phyloP scores from a whole-genome alignment of 2,797 vertebrate species.

The Oreortyx pictus region DNA sequence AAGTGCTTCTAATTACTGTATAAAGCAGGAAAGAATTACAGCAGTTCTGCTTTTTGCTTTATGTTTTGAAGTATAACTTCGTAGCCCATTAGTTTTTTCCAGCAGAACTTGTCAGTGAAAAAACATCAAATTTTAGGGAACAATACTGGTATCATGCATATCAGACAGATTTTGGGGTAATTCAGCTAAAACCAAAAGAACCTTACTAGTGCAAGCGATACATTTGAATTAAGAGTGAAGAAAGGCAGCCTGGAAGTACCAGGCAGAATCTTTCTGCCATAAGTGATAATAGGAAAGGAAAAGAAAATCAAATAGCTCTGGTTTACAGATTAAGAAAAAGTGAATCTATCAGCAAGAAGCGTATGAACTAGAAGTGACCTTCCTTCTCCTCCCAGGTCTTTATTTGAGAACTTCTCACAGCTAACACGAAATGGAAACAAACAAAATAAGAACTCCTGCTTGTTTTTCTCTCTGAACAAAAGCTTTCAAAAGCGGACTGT shows the following conservation, averaged over 20 bases:
- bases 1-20: not conserved
- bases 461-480: not conserved
- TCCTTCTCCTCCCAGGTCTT: not conserved
- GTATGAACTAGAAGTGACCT: not conserved
- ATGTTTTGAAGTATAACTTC: not conserved
- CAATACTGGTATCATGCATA: not conserved
- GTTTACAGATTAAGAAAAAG: not conserved
- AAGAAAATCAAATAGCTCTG: not conserved
- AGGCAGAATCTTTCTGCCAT: not conserved
- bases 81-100: not conserved
- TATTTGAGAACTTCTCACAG: not conserved
- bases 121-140: conserved; percentile 1
- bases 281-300: not conserved
- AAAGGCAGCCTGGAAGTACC: not conserved
- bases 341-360: not conserved
- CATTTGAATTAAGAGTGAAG: not conserved
- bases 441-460: not conserved
- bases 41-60: not conserved
- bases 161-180: conserved; percentile 1
- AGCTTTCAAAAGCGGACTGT: not conserved
- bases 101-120: not conserved
- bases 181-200: conserved; percentile 29
- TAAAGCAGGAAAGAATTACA: not conserved
- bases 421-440: not conserved
- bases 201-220: not conserved